Percentiles rank a stretch among this genome's conserved stretches.
These are phyloP conservation scores for Mohoua ochrocephala DNA, from an alignment of 2,113 vertebrate species.

Conservation along the genomic window DNA sequence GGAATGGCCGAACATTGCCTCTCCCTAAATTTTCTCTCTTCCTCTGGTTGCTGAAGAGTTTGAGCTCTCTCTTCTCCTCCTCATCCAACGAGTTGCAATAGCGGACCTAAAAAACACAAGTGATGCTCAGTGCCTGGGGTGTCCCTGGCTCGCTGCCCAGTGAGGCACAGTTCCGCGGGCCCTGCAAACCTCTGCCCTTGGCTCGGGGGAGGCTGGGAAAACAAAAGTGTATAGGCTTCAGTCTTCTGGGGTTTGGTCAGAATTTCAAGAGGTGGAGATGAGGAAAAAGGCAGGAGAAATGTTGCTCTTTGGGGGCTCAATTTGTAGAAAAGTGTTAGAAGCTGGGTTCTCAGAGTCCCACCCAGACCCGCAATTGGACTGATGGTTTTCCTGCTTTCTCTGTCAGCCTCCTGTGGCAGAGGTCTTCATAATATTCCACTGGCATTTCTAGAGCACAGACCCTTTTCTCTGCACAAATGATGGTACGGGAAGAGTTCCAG, in stretches of 20 bases:
- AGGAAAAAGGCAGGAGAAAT: neutral
- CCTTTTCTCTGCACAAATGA: neutral
- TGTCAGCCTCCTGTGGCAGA: neutral
- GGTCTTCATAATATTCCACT: neutral
- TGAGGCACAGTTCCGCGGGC: accelerated
- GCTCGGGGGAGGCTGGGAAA: neutral
- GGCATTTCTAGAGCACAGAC: neutral
- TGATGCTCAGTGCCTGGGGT: neutral
- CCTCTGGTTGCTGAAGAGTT: constrained; percentile 95
- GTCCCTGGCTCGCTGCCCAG: accelerated
- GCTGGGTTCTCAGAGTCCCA: neutral
- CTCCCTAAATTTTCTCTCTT: constrained; percentile 94
- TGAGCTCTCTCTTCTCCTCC: constrained; percentile 95
- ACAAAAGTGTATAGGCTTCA: neutral
- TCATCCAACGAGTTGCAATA: constrained; percentile 96
- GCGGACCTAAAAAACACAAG: constrained; percentile 78
- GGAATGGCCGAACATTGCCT: constrained; percentile 92
- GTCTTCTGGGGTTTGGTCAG: neutral
- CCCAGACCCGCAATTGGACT: neutral
- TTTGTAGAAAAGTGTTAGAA: neutral
- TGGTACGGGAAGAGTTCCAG: neutral
- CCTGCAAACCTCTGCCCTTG: neutral
- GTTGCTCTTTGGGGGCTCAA: neutral
- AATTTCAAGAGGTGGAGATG: neutral
- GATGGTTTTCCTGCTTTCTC: neutral